phyloP scores from a whole-genome alignment of 2,113 vertebrate species.

The Cynoglossus semilaevis region DNA sequence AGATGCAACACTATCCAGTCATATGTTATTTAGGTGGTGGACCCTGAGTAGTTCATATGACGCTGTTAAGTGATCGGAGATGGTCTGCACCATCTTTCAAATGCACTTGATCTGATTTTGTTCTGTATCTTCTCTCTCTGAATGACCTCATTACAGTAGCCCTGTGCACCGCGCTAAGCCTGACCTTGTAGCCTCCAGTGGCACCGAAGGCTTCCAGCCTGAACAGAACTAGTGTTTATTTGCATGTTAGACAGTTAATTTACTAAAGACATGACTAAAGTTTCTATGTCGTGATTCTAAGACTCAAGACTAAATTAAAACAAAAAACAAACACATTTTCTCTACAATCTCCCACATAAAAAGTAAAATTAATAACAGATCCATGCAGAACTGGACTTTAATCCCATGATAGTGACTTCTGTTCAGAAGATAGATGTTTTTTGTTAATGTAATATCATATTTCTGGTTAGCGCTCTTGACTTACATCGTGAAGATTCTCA shows the following conservation, averaged over 20 bases:
- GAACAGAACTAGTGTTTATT: conserved; percentile 1
- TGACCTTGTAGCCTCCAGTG: conserved; percentile 34
- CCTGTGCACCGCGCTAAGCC: conserved; percentile 21
- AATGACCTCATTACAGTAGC: conserved; percentile 29
- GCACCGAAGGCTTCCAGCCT: conserved; percentile 13
- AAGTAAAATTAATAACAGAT: too few species aligned
- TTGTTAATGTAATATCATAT: too few species aligned
- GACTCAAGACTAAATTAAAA: too few species aligned
- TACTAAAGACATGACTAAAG: neutral
- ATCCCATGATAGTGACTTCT: too few species aligned
- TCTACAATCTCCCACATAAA: too few species aligned
- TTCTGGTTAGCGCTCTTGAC: too few species aligned
- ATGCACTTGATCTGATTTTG: conserved; percentile 29
- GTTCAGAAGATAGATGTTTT: too few species aligned
- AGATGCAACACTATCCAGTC: conserved; percentile 64
- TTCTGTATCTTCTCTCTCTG: conserved; percentile 26
- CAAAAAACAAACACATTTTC: too few species aligned
- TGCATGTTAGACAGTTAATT: neutral
- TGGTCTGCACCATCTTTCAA: conserved; percentile 59
- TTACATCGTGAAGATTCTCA: too few species aligned
- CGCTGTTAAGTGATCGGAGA: conserved; percentile 74
- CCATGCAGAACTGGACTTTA: too few species aligned
- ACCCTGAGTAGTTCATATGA: conserved; percentile 75
- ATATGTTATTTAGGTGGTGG: conserved; percentile 75
- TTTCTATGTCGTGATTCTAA: too few species aligned